Conservation (phyloP, 1,140 invertebrate species). For the Dolichoris vasculosae region DNA sequence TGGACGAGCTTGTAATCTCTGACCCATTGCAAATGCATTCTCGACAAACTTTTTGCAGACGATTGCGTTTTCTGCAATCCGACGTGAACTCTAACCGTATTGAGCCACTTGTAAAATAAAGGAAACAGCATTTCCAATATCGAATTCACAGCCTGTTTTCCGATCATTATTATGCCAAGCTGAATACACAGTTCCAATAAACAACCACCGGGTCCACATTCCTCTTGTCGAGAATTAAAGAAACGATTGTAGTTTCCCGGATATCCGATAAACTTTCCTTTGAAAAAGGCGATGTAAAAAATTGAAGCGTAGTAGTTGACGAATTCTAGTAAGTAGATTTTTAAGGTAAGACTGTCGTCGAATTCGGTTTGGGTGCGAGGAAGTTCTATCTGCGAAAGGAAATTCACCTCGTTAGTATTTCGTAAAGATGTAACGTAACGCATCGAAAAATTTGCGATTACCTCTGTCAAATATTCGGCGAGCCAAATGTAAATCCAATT, state of each 20-base stretch:
- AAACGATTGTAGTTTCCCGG: slow-evolving; percentile 85
- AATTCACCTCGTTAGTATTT: background rate
- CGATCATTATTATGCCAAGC: slow-evolving; percentile 94
- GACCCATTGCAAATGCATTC: slow-evolving; percentile 84
- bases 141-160: slow-evolving; percentile 94
- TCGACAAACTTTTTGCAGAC: slow-evolving; percentile 58
- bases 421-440: background rate
- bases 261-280: slow-evolving; percentile 91
- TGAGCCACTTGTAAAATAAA: slow-evolving; percentile 82
- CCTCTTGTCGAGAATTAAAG: slow-evolving; percentile 86
- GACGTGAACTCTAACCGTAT: slow-evolving; percentile 77
- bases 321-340: slow-evolving; percentile 97
- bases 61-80: slow-evolving; percentile 66
- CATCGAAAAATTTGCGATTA: slow-evolving; percentile 37
- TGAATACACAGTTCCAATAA: slow-evolving; percentile 93
- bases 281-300: slow-evolving; percentile 98
- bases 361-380: slow-evolving; percentile 97
- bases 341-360: slow-evolving; percentile 95
- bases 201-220: slow-evolving; percentile 91
- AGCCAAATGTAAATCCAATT: slow-evolving; percentile 92
- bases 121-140: slow-evolving; percentile 86
- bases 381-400: slow-evolving; percentile 80
- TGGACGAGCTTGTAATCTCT: slow-evolving; percentile 92
- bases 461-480: slow-evolving; percentile 93
- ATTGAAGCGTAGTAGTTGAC: slow-evolving; percentile 98